Evolutionary conservation across 2,797 vertebrate species (phyloP), one percentile per base, ranked within the genome.

Genomic region (Sebastes steindachneri): DNA sequence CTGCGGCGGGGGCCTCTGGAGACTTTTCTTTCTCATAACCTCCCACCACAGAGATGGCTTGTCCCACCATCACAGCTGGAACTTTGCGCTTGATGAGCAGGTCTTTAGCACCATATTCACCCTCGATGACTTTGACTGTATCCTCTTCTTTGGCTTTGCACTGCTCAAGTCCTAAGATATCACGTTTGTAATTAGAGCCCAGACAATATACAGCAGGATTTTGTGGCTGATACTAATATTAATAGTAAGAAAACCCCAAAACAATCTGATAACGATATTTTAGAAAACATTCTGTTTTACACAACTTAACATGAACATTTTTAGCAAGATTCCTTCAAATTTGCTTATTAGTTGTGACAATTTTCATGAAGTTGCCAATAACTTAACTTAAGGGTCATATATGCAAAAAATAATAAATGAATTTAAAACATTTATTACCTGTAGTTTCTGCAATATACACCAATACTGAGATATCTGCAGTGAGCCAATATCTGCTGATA

Each of bases 11-110:
- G 0, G 89, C 92, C 55, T 97, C 96, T 0, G 88, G 70, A 25
- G 21, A 57, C 69, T 95, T 91, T 10, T 93, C 84, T 0, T 72
- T 71, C 10, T 60, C 9, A 55, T 96, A 96, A 3, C 94, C 94
- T 0, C 98, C 98, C 53, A 99, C 92, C 67, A 99, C 98, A 0
- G 98, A 98, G 92, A 99, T 99, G 26, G 97, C 97, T 71, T 99
- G 97, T 45, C 97, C 97, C 37, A 96, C 76, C 26, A 92, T 92
- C 55, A 96, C 62, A 0, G 93, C 90, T 0, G 97, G 96, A 15
- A 96, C 66, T 57, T 97, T 97, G 1, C 98, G 96, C 55, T 97
- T 97, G 93, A 98, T 98, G 33, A 98, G 87, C 75, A 95, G 89
- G 0, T 96, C 97, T 89, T 97, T 97, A 0, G 93, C 74, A 3